Evolutionary conservation across 2,888 invertebrate species (phyloP), one percentile per base, ranked within the genome.

Genomic region (Biston betularia): DNA sequence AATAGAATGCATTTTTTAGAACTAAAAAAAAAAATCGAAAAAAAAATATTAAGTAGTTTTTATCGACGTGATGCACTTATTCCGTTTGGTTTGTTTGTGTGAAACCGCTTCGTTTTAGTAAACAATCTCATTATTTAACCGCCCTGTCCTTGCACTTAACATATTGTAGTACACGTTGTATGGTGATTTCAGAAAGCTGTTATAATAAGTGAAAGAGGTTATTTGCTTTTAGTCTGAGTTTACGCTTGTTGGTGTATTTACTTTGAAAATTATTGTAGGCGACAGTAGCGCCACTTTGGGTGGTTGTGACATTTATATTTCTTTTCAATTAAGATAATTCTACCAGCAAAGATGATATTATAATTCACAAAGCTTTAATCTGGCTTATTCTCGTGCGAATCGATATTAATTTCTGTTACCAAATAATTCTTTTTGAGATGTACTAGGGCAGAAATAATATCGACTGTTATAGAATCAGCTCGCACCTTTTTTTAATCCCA

Each of bases 41-140:
- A 85, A 83, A 83, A 83, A 83, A 85, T 80, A 81, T 74, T n/a
- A 45, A 14, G 83, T 90, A 89, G 88, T 85, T 85, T 85, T 79
- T 82, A 83, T 83, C 87, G 89, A 92, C 90, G 92, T 92, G 89
- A 89, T 92, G 92, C 92, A 93, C 92, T 92, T 87, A 81, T 79
- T 77, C 82, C 81, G 78, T 89, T 90, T 89, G 86, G 86, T 89
- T 90, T 88, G 85, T 72, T 70, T 89, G 83, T 86, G 85, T 90
- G 38, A 89, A 84, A 84, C 84, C 83, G 92, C 92, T 92, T 92
- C 83, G 90, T 91, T 91, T 92, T 92, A 89, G 92, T 91, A 82
- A 68, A n/a, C 1, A 50, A 24, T 50, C 44, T 53, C 55, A 52
- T 85, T 83, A 75, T 77, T 89, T 84, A 82, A 81, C 82, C 81